Evolutionary conservation across 92 coral and sea anemone genomes (phyloP).

Genomic region (Chrysogorgia sp.): DNA sequence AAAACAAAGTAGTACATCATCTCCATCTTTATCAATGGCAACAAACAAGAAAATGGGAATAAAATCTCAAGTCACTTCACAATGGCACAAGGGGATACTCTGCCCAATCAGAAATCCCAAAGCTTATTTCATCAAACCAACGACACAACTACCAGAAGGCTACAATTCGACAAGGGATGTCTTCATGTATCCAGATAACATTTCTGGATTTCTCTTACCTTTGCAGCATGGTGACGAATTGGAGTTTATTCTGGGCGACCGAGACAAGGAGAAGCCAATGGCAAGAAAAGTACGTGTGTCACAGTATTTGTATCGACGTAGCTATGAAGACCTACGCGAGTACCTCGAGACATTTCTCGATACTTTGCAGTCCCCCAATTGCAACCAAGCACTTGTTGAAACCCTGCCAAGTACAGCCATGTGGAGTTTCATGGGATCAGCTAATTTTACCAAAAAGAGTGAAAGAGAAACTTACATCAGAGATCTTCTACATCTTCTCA

Average conservation of each 20-base stretch:
- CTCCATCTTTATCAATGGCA: too few relatives aligned
- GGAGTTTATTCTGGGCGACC: slow-evolving; percentile 24
- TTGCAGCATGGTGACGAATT: slow-evolving; percentile 8
- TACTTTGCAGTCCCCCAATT: too few relatives aligned
- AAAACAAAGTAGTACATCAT: too few relatives aligned
- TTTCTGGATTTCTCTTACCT: slow-evolving; percentile 9
- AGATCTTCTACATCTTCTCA: too few relatives aligned
- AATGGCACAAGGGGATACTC: slow-evolving; percentile 15
- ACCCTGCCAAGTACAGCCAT: too few relatives aligned
- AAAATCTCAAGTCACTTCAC: background rate
- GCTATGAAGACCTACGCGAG: too few relatives aligned
- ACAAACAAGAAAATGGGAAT: too few relatives aligned
- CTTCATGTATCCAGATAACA: slow-evolving; percentile 6
- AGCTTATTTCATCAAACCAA: slow-evolving; percentile 28
- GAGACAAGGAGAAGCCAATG: slow-evolving; percentile 45
- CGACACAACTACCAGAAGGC: slow-evolving; percentile 25
- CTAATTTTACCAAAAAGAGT: too few relatives aligned
- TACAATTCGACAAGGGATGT: slow-evolving; percentile 34
- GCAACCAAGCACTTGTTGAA: too few relatives aligned
- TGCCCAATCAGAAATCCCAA: slow-evolving; percentile 15
- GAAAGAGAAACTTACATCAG: too few relatives aligned
- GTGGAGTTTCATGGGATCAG: too few relatives aligned
- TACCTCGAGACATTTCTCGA: too few relatives aligned
- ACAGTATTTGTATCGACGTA: slow-evolving; percentile 16
- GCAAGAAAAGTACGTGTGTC: slow-evolving; percentile 23